Evolutionary conservation across 2,797 vertebrate genomes (phyloP), one percentile per base, ranked within the genome.

Genomic region (Oryzias sinensis): DNA sequence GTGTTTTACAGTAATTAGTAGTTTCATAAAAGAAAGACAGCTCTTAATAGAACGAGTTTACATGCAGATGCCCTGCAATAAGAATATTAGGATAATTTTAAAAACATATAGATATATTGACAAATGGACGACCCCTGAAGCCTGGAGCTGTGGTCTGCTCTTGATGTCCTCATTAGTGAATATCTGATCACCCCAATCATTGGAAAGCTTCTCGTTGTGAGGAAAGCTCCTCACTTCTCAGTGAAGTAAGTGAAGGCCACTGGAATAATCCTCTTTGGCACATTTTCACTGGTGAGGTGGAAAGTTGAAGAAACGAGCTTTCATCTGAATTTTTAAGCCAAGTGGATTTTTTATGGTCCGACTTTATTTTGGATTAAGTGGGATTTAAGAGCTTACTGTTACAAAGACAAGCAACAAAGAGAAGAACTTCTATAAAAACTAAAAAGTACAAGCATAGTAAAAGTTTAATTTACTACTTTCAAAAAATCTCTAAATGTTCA

Each of bases 201-300:
- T 52, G 57, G 24, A 61, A 25, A 17, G 51, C 25, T 59, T 53
- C n/a, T 50, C 53, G 62, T 68, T 61, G 33, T 20, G 44, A 55
- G 52, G 67, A 50, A 42, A 42, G 47, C 13, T 60, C 43, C 14
- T 22, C 45, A 55, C 6, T 53, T 49, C 44, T 53, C 56, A 58
- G 43, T 44, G 41, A 62, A 53, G 25, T 29, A 42, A 59, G 48
- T 40, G 22, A 47, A 44, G 63, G 53, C 59, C 49, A 27, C 56
- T 49, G 63, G 56, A 71, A 62, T 62, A 61, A 74, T 70, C 65
- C 62, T 70, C 64, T 67, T 14, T 37, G 43, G 43, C 44, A 16
- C 22, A 40, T 72, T 74, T 33, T 69, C 66, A 72, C 65, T 70
- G 69, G 62, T 18, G 41, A 11, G 7, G 37, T 47, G 43, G 41